A percentile compares a stretch with the other conserved stretches of the same genome.
Conservation (phyloP, 2,888 invertebrate species). For the Melinaea menophilus region DNA sequence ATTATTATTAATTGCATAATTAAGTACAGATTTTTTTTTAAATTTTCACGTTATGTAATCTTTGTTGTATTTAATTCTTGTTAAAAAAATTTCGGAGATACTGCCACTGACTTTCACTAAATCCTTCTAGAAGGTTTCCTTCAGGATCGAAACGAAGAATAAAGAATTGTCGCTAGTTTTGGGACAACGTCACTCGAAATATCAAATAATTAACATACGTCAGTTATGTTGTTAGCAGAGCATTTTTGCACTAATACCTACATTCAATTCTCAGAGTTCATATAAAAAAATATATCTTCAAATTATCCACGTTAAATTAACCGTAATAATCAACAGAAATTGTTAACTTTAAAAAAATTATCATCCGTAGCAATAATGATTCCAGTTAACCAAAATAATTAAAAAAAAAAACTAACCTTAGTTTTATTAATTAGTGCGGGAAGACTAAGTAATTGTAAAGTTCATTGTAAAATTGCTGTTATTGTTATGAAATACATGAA, state of each 20-base stretch:
- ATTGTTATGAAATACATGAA: constrained; percentile 19
- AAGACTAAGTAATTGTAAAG: constrained; percentile 22
- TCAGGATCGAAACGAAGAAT: too few relatives aligned
- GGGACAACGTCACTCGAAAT: too few relatives aligned
- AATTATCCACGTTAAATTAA: not conserved
- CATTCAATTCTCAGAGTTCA: too few relatives aligned
- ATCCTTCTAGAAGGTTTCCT: too few relatives aligned
- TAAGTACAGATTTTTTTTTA: constrained; percentile 21
- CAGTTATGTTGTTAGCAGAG: too few relatives aligned
- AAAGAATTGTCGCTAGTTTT: too few relatives aligned
- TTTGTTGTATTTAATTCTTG: constrained; percentile 17
- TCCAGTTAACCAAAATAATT: constrained; percentile 6
- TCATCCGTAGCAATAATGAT: constrained; percentile 4
- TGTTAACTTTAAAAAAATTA: not conserved
- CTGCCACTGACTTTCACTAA: constrained; percentile 42
- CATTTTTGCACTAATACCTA: too few relatives aligned
- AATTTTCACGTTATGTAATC: constrained; percentile 10
- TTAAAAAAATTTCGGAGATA: constrained; percentile 36
- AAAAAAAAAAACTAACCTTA: constrained; percentile 11
- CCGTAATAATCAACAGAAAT: not conserved
- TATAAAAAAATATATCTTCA: not conserved
- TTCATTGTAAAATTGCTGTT: constrained; percentile 22
- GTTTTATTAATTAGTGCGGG: constrained; percentile 27
- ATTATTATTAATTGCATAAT: constrained; percentile 14
- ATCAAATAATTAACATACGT: too few relatives aligned